Base-by-base conservation (phyloP, 2,888 invertebrate species). In the Atrina japonica region DNA sequence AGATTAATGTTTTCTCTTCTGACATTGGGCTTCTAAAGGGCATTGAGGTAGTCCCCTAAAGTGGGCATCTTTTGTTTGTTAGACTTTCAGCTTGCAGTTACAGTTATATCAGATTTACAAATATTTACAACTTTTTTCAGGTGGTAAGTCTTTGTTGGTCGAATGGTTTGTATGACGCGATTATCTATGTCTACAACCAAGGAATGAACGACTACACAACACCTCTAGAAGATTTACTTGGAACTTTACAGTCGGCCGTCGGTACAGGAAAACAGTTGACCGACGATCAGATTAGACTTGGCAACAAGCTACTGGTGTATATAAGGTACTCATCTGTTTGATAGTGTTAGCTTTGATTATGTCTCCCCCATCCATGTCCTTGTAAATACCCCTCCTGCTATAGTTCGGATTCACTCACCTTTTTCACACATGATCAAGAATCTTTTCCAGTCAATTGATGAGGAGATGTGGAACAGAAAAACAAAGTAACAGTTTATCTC, bases 251-350 rank as follows among this genome's bases (percentile, higher is more conserved):
- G n/a, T 76, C 78, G 21, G 91, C 92, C 3, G 89, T 91, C 0
- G 83, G 84, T 21, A 87, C 90, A 53, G 90, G 88, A 11, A 89
- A 88, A 83, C 89, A 89, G 65, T 83, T 88, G n/a, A 85, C 87
- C 66, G 91, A 91, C 80, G 82, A 85, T 25, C 89, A 91, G 76
- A 91, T 94, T 78, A 92, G 92, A 83, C 92, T 96, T 52, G 97
- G 96, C 7, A 96, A 96, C 86, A 95, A 95, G 75, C 91, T 97
- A 77, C 91, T 97, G 60, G 96, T 97, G 2, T 97, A 96, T 87
- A 93, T 96, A 35, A 96, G 95, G 75, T 91, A 71, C 67, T 35
- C n/a, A n/a, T n/a, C n/a, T n/a, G n/a, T n/a, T 50, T 18, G 11
- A 50, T 50, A 50, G 2, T 14, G 3, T 3, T 21, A 50, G n/a